Evolutionary conservation across 2,113 vertebrate genomes (phyloP), one percentile per base, ranked within the genome.

Genomic region (Sula dactylatra): DNA sequence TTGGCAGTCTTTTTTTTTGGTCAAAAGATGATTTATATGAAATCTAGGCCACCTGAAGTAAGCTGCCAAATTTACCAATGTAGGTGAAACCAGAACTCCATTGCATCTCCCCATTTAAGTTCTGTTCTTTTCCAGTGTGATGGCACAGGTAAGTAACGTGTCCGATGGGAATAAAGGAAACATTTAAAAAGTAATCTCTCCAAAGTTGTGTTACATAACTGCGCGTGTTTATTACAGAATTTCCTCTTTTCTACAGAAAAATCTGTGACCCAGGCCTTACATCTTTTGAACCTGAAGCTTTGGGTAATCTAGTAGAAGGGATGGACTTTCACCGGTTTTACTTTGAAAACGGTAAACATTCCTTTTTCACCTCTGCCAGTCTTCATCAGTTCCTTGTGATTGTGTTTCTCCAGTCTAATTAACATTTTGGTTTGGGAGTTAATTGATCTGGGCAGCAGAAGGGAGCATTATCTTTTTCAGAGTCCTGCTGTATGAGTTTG

Each of bases 271-370:
- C 99, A 8, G 99, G 99, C 55, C 98, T 99, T 89, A 99, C 99
- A 0, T 99, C 99, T 81, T 99, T 99, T 95, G 99, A 99, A 97
- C 99, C 99, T 3, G 99, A 99, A 98, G 99, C 99, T 66, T 81
- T 99, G 98, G 99, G 99, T 52, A 99, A 99, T 97, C 97, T 99
- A 85, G 99, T 99, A 83, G 99, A 99, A 98, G 99, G 99, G 44
- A 99, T 99, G 83, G 99, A 99, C 95, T 99, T 99, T 77, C 99
- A 99, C 95, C 98, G 99, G 82, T 99, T 99, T 98, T 99, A 99
- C 98, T 99, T 99, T 90, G 99, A 99, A 96, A 99, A 99, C 16
- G 98, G 99, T 99, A 98, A 88, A 69, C 78, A 24, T 27, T 77
- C 36, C 17, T 64, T 52, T 82, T 65, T 36, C 32, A 16, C 69